phyloP scores from a whole-genome alignment of 2,888 invertebrate genomes.

The Automeris io region DNA sequence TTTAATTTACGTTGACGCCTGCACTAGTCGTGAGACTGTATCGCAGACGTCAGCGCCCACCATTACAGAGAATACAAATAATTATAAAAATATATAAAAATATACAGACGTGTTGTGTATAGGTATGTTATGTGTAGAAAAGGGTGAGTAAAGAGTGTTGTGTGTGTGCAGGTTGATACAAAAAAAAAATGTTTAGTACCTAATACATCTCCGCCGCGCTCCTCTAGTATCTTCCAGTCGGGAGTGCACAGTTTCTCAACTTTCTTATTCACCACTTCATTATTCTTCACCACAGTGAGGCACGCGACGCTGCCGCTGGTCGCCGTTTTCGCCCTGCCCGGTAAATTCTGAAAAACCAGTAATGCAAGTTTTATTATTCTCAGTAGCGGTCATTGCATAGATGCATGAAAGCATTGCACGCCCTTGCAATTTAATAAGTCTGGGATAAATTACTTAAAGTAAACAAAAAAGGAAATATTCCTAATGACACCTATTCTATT shows the following conservation, averaged over 20 bases:
- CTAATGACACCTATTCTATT: too few relatives aligned
- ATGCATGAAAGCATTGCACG: too few relatives aligned
- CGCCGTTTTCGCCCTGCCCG: constrained; percentile 26
- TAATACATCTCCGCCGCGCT: constrained; percentile 40
- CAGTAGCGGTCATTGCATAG: too few relatives aligned
- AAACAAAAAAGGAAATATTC: too few relatives aligned
- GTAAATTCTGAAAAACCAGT: constrained; percentile 30
- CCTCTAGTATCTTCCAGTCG: constrained; percentile 52
- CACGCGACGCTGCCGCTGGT: constrained; percentile 39
- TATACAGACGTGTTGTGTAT: too few relatives aligned
- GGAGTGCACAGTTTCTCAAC: constrained; percentile 45
- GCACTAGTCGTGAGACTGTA: not conserved
- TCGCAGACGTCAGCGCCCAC: not conserved
- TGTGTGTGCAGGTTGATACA: not conserved
- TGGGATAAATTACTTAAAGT: too few relatives aligned
- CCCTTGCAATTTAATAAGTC: too few relatives aligned
- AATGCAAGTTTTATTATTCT: not conserved
- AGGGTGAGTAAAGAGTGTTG: not conserved
- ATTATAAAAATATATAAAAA: too few relatives aligned
- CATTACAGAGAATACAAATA: too few relatives aligned
- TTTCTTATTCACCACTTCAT: constrained; percentile 34
- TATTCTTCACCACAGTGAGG: constrained; percentile 32
- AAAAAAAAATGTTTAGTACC: constrained; percentile 24
- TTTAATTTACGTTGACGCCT: not conserved
- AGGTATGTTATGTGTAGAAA: not conserved